Conservation (phyloP, 2,113 vertebrate species). For the Naja naja region DNA sequence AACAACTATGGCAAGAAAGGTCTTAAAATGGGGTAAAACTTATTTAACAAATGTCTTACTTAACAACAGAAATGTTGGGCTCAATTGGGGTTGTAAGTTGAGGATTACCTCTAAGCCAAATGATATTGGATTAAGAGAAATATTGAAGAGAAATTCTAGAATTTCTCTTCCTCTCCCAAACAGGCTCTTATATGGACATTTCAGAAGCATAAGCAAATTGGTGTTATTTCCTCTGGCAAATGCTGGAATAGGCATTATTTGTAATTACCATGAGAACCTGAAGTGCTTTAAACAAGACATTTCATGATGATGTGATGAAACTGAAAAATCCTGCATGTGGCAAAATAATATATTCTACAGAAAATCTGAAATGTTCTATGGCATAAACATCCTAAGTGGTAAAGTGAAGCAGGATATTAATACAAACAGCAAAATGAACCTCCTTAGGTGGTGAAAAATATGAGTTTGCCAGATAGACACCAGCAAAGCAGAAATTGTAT, state of each 20-base stretch:
- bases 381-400: background rate
- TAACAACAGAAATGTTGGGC: background rate
- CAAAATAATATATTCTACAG: background rate
- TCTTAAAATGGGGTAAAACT: background rate
- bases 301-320: background rate
- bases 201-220: background rate
- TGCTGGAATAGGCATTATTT: background rate
- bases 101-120: background rate
- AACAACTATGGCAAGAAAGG: background rate
- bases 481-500: background rate
- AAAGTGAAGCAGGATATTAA: background rate
- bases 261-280: background rate
- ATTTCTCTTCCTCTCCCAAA: background rate
- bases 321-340: background rate
- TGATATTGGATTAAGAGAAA: background rate
- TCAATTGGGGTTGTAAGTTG: background rate
- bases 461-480: background rate
- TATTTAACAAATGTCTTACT: background rate
- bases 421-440: background rate
- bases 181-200: background rate
- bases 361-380: background rate
- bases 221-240: background rate
- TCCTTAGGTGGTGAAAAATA: background rate
- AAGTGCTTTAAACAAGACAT: background rate
- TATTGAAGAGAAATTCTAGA: background rate